Evolutionary conservation across 64 coral and sea anemone species (phyloP).

Genomic region (Montipora capricornis): DNA sequence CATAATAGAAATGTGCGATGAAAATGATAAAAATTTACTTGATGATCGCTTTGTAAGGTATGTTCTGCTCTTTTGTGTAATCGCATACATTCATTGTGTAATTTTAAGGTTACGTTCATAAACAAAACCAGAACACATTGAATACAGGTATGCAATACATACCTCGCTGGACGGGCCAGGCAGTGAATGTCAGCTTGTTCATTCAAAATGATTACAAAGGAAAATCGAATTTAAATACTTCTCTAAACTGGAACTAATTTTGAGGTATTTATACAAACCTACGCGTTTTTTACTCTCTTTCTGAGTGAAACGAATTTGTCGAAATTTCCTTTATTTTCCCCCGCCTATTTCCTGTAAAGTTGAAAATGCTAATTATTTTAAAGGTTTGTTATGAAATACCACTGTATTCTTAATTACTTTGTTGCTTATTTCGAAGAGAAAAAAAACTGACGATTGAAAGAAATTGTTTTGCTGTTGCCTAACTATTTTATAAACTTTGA

Average conservation of each 20-base stretch:
- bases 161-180: neutral
- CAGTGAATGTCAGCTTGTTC: neutral
- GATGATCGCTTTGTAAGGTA: too few relatives aligned
- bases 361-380: neutral
- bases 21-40: too few relatives aligned
- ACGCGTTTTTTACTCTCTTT: neutral
- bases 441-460: neutral
- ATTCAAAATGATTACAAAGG: neutral
- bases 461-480: neutral
- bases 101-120: too few relatives aligned
- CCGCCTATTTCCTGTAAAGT: constrained; percentile 13
- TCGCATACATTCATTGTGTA: too few relatives aligned
- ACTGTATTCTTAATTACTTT: neutral
- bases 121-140: too few relatives aligned
- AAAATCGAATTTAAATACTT: neutral
- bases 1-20: too few relatives aligned
- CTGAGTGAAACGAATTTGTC: neutral
- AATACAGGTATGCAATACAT: neutral
- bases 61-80: too few relatives aligned
- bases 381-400: constrained; percentile 4
- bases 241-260: neutral
- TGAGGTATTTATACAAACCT: constrained; percentile 9
- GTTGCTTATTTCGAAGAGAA: neutral
- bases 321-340: neutral
- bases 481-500: constrained; percentile 23